These are phyloP conservation scores for Scaptomyza parva DNA, from an alignment of 2,888 invertebrate genomes.

Conservation along the genomic window DNA sequence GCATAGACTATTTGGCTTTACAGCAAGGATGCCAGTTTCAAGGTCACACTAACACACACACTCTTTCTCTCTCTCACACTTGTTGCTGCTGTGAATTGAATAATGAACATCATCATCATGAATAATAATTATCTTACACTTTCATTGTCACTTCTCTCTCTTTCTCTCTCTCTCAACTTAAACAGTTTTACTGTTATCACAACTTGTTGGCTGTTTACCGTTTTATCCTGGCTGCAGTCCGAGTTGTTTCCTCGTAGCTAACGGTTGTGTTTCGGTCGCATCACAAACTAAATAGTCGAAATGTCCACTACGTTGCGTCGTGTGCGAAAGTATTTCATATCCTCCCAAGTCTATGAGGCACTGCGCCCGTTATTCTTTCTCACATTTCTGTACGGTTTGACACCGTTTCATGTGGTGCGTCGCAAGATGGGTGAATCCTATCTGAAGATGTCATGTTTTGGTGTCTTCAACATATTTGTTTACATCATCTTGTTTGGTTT, in stretches of 20 bases:
- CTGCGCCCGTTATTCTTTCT: conserved; percentile 80
- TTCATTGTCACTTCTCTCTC: conserved; percentile 12
- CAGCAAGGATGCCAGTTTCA: conserved; percentile 16
- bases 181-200: conserved; percentile 29
- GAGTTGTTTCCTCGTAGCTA: conserved; percentile 42
- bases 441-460: conserved; percentile 70
- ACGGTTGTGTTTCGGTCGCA: conserved; percentile 31
- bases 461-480: conserved; percentile 70
- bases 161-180: neutral
- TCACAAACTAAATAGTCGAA: neutral
- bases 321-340: conserved; percentile 80
- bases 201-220: conserved; percentile 1
- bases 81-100: conserved; percentile 30
- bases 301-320: conserved; percentile 61
- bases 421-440: conserved; percentile 74
- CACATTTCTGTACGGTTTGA: conserved; percentile 81
- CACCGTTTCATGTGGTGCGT: conserved; percentile 80
- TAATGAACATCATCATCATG: conserved; percentile 57
- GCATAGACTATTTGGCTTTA: conserved; percentile 30
- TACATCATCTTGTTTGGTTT: conserved; percentile 69
- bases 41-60: conserved; percentile 30
- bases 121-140: conserved; percentile 30
- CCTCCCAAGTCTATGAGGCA: conserved; percentile 82
- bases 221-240: conserved; percentile 58
- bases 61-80: conserved; percentile 14